Conservation (phyloP, 2,113 vertebrate genomes). For the Balaenoptera acutorostrata region DNA sequence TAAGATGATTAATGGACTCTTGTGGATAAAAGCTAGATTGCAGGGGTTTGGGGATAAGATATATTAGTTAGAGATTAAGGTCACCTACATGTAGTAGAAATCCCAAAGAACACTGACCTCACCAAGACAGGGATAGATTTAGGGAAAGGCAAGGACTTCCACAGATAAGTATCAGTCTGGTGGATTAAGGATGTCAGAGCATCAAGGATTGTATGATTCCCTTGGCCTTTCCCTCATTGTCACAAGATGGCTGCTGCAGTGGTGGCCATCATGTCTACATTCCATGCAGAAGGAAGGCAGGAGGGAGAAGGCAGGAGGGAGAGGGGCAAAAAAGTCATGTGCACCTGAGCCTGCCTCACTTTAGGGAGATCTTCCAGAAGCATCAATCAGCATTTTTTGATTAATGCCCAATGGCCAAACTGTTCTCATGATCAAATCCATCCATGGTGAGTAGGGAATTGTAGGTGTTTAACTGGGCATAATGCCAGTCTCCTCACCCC, state of each 20-base stretch:
- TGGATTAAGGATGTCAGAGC: not conserved
- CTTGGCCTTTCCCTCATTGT: not conserved
- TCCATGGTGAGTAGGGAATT: accelerated
- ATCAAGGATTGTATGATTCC: not conserved
- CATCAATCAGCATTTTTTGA: not conserved
- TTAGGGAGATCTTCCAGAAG: not conserved
- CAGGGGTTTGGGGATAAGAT: not conserved
- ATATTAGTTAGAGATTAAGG: not conserved
- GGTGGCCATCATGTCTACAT: not conserved
- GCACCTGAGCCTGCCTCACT: no score
- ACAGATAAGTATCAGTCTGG: not conserved
- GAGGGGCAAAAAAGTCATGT: no score
- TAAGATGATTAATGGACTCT: not conserved
- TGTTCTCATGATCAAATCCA: not conserved
- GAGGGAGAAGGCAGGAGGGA: not conserved
- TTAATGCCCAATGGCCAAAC: not conserved
- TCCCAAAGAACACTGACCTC: not conserved
- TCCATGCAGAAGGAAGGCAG: not conserved
- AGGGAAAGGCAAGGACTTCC: not conserved
- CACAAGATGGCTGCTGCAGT: not conserved
- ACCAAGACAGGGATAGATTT: not conserved
- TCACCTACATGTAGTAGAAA: not conserved
- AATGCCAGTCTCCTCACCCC: not conserved
- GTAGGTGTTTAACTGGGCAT: not conserved
- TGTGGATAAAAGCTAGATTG: not conserved